Evolutionary conservation across 1,140 invertebrate species (phyloP).

Genomic region (Aphaenogaster floridana): DNA sequence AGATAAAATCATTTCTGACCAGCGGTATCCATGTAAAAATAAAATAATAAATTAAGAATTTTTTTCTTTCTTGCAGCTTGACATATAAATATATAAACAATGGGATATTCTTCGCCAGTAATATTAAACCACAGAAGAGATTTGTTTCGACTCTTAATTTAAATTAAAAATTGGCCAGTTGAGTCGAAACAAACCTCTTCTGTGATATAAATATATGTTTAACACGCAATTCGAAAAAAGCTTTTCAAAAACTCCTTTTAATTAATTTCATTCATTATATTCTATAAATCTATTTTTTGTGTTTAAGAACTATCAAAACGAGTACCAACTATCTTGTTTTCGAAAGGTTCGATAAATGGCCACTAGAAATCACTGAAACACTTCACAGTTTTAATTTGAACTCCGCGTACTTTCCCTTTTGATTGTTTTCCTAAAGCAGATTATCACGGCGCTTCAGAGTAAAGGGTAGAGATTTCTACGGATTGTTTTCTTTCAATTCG

Average conservation of each 20-base stretch:
- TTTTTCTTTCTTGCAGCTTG: background rate
- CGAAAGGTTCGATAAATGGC: background rate
- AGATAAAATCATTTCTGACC: background rate
- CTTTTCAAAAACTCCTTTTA: background rate
- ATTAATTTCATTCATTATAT: background rate
- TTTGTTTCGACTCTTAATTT: too few relatives aligned
- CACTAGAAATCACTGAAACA: constrained; percentile 28
- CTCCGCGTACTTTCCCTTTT: constrained; percentile 25
- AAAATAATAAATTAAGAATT: background rate
- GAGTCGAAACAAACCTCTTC: too few relatives aligned
- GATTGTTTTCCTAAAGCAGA: constrained; percentile 52
- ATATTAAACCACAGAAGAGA: too few relatives aligned
- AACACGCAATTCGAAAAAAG: background rate
- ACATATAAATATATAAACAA: too few relatives aligned
- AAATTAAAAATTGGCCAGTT: too few relatives aligned
- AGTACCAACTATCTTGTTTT: background rate
- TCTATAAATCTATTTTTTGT: background rate
- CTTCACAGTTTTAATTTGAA: constrained; percentile 31
- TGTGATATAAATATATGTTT: background rate
- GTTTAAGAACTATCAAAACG: background rate
- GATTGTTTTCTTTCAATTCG: constrained; percentile 62
- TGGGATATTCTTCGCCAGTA: too few relatives aligned
- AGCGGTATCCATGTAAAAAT: background rate
- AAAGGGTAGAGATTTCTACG: constrained; percentile 40
- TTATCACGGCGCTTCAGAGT: constrained; percentile 26